Percentiles rank a stretch among this genome's conserved stretches.
Evolutionary conservation across 2,113 vertebrate species (phyloP).

Genomic region (Bubo bubo): DNA sequence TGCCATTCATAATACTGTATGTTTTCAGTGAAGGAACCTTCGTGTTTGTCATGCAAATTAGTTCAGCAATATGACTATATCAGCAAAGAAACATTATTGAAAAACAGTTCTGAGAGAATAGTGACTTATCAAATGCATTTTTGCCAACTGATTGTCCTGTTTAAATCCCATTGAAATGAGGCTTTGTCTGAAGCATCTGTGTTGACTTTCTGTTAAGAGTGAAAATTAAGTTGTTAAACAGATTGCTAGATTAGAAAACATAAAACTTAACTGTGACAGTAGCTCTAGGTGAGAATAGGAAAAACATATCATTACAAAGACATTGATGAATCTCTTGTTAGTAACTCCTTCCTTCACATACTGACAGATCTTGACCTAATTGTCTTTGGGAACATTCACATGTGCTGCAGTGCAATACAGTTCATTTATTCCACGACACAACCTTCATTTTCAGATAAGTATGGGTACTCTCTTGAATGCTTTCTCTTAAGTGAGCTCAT

Average conservation of each 20-base stretch:
- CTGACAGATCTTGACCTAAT: not conserved
- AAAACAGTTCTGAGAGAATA: not conserved
- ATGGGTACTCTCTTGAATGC: not conserved
- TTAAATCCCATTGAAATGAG: not conserved
- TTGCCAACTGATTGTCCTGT: not conserved
- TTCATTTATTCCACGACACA: not conserved
- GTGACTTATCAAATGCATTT: not conserved
- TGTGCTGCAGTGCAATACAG: not conserved
- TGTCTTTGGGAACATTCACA: not conserved
- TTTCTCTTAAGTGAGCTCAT: not conserved
- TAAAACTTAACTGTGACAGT: not conserved
- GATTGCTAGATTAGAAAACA: not conserved
- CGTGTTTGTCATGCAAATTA: not conserved
- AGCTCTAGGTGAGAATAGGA: not conserved
- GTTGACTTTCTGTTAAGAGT: not conserved
- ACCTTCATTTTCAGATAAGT: not conserved
- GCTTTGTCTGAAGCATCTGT: not conserved
- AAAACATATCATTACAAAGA: not conserved
- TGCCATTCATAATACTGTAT: not conserved
- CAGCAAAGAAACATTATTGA: not conserved
- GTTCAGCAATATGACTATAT: not conserved
- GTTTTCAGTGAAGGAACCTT: not conserved
- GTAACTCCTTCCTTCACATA: not conserved
- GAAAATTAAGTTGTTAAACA: not conserved
- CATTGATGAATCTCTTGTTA: not conserved